Conservation (phyloP, 2,113 vertebrate genomes). For the Phyllopteryx taeniolatus region DNA sequence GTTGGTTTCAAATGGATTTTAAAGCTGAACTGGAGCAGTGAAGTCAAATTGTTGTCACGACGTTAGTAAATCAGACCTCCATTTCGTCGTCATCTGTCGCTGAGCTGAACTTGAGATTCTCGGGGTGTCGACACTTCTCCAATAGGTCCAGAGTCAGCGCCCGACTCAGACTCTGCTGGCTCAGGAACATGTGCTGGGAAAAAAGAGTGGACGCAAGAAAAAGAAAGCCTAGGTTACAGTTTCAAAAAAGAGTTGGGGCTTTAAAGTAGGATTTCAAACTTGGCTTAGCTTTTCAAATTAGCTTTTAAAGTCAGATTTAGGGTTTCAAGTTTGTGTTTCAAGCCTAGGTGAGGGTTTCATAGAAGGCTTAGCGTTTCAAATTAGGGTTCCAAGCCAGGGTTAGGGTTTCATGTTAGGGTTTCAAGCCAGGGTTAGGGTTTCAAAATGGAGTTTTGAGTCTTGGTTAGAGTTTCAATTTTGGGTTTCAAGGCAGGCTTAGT, state of each 20-base stretch:
- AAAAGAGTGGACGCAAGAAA: background rate
- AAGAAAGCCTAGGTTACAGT: too few relatives aligned
- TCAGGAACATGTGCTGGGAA: constrained; percentile 77
- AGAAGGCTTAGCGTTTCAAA: too few relatives aligned
- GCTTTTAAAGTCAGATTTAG: too few relatives aligned
- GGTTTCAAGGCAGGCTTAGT: background rate
- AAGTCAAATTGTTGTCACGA: background rate
- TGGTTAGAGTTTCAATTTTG: too few relatives aligned
- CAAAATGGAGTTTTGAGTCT: too few relatives aligned
- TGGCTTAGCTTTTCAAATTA: background rate
- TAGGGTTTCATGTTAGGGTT: background rate
- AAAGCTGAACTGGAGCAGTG: background rate
- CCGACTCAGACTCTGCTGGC: constrained; percentile 71
- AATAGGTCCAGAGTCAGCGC: constrained; percentile 83
- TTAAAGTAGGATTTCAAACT: background rate
- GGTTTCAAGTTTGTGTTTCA: too few relatives aligned
- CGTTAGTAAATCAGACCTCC: constrained; percentile 67
- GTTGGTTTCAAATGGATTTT: background rate
- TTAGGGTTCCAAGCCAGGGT: background rate
- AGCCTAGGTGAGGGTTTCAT: too few relatives aligned
- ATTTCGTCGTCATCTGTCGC: constrained; percentile 80
- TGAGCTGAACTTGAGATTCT: constrained; percentile 67
- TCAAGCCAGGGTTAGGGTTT: too few relatives aligned
- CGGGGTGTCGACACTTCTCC: constrained; percentile 80
- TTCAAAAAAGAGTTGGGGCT: background rate